A percentile compares a stretch with the other conserved stretches of the same genome.
phyloP scores from a whole-genome alignment of 1,140 invertebrate species.

The Drosophila bocki region DNA sequence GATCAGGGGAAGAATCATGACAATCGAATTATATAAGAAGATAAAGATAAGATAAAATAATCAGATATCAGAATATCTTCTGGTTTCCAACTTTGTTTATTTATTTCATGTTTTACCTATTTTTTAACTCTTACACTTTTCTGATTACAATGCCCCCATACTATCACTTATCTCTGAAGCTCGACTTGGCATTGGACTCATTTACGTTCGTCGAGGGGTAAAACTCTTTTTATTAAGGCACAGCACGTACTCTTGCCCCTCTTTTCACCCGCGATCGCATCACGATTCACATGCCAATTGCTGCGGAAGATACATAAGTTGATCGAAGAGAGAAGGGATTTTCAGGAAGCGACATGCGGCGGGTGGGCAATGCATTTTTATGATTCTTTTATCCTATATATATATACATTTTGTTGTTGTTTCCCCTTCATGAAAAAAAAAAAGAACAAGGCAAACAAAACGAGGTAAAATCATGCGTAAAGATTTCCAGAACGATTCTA shows the following conservation, averaged over 20 bases:
- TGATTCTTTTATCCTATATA: slow-evolving; percentile 55
- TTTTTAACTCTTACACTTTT: not conserved
- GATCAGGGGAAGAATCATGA: not conserved
- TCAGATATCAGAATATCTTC: no score
- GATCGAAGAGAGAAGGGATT: not conserved
- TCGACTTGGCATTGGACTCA: slow-evolving; percentile 67
- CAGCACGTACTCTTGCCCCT: slow-evolving; percentile 51
- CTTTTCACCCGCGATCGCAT: slow-evolving; percentile 22
- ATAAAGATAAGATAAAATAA: no score
- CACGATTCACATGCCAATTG: slow-evolving; percentile 59
- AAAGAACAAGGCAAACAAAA: slow-evolving; percentile 37
- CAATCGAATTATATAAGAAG: not conserved
- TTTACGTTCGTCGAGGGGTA: slow-evolving; percentile 36
- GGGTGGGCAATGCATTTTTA: slow-evolving; percentile 44
- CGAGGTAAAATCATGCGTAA: slow-evolving; percentile 78
- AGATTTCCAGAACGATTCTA: slow-evolving; percentile 62
- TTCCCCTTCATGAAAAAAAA: slow-evolving; percentile 32
- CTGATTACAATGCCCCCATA: not conserved
- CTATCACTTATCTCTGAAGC: slow-evolving; percentile 17
- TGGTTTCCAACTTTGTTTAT: no score
- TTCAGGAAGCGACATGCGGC: slow-evolving; percentile 20
- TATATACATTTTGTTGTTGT: slow-evolving; percentile 42
- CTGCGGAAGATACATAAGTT: slow-evolving; percentile 23
- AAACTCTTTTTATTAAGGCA: slow-evolving; percentile 61
- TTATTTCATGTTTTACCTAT: not conserved